Evolutionary conservation across 2,113 vertebrate species (phyloP).

Genomic region (Sander vitreus): DNA sequence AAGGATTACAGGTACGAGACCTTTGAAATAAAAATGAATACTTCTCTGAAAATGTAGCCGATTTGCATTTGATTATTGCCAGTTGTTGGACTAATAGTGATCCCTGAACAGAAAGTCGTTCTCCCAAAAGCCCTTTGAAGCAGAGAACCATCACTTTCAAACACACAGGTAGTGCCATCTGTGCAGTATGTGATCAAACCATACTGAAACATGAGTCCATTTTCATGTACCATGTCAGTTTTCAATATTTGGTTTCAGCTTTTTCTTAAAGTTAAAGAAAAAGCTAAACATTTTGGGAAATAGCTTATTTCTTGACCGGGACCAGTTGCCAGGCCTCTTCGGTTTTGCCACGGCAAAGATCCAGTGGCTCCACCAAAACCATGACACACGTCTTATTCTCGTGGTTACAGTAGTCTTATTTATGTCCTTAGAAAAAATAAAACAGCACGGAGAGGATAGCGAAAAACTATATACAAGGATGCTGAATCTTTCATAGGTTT

Average conservation of each 20-base stretch:
- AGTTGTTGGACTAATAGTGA: neutral
- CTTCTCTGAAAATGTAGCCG: neutral
- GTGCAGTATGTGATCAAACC: neutral
- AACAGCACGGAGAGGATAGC: neutral
- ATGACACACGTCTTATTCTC: neutral
- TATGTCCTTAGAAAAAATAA: neutral
- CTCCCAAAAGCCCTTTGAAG: neutral
- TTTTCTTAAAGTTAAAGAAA: too few species aligned
- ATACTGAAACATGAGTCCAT: neutral
- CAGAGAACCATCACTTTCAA: neutral
- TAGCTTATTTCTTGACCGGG: neutral
- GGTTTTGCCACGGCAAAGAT: neutral
- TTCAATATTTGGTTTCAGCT: neutral
- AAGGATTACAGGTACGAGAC: neutral
- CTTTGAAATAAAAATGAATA: neutral
- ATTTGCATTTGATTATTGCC: neutral
- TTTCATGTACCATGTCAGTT: neutral
- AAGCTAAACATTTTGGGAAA: too few species aligned
- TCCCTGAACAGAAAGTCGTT: neutral
- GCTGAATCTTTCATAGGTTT: slow-evolving; percentile 46
- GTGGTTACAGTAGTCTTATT: neutral
- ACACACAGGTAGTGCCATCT: neutral
- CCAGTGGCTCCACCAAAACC: neutral
- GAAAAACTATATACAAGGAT: neutral
- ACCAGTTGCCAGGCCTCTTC: neutral